Evolutionary conservation across 2,888 invertebrate genomes (phyloP), one percentile per base, ranked within the genome.

Genomic region (Metopia argyrocephala): DNA sequence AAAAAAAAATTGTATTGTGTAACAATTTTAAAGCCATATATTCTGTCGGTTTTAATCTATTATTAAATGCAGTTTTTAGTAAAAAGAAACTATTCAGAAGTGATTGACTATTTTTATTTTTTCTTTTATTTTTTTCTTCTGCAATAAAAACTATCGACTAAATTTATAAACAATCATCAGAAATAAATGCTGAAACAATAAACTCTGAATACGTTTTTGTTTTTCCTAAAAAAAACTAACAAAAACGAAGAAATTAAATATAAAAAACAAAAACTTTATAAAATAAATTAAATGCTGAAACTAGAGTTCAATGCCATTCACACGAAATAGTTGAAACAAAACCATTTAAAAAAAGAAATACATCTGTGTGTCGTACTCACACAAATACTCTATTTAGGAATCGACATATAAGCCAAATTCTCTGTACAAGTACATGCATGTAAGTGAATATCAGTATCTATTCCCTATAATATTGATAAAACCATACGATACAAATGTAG

Each of bases 261-360:
- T 80, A 71, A 82, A 80, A 65, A 74, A 75, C 48, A 48, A 57
- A 70, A 64, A 31, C 46, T 5, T 25, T 23, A 31, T 31, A 31
- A 31, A 31, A 31, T 31, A 31, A 31, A 31, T 31, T 12, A 31
- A 31, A 31, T 12, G 12, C 12, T 27, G 46, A 57, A 69, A 69
- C 50, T 74, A n/a, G 62, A 69, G 59, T 79, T 79, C 74, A 75
- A 69, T 74, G 71, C 38, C 74, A 57, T 57, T 50, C 23, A 50
- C n/a, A n/a, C n/a, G 12, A 31, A 12, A 31, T 31, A 12, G 31
- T 31, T 12, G 9, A 31, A 31, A 38, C 3, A 38, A 31, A 7
- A 31, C 2, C 31, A 31, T 2, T 12, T 3, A 31, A 3, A 12
- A 12, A 12, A 31, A 12, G 7, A 31, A 31, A 31, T 3, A 9